Evolutionary conservation across 2,888 invertebrate genomes (phyloP).

Genomic region (Tineola bisselliella): DNA sequence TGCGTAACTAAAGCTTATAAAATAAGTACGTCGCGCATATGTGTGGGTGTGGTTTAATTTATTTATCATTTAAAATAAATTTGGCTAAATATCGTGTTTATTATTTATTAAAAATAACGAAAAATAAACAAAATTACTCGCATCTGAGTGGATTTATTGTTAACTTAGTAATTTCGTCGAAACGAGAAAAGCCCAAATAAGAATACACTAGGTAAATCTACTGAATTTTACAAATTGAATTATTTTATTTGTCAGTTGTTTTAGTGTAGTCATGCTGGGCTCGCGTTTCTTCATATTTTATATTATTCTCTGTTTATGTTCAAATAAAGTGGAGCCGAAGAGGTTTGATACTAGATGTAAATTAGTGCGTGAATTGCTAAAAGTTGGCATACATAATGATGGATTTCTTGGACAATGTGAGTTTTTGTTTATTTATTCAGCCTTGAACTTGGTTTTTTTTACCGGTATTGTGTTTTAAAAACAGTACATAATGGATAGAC

Average conservation of each 20-base stretch:
- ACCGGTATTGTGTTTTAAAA: too few species aligned
- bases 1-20: too few species aligned
- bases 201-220: not conserved
- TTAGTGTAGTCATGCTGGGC: constrained; percentile 30
- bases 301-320: constrained; percentile 19
- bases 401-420: constrained; percentile 50
- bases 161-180: not conserved
- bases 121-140: too few species aligned
- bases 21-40: too few species aligned
- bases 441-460: not conserved
- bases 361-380: constrained; percentile 40
- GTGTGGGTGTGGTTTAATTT: too few species aligned
- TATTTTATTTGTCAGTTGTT: constrained; percentile 17
- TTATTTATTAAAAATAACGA: too few species aligned
- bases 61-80: too few species aligned
- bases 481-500: too few species aligned
- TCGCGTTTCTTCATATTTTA: constrained; percentile 30
- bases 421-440: constrained; percentile 20
- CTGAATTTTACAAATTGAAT: not conserved
- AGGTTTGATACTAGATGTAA: constrained; percentile 47
- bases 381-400: constrained; percentile 37
- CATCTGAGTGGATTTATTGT: too few species aligned
- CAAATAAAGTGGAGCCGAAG: constrained; percentile 24
- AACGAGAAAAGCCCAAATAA: not conserved
- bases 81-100: too few species aligned